phyloP scores from a whole-genome alignment of 1,140 invertebrate genomes.

The Macrobrachium nipponense region DNA sequence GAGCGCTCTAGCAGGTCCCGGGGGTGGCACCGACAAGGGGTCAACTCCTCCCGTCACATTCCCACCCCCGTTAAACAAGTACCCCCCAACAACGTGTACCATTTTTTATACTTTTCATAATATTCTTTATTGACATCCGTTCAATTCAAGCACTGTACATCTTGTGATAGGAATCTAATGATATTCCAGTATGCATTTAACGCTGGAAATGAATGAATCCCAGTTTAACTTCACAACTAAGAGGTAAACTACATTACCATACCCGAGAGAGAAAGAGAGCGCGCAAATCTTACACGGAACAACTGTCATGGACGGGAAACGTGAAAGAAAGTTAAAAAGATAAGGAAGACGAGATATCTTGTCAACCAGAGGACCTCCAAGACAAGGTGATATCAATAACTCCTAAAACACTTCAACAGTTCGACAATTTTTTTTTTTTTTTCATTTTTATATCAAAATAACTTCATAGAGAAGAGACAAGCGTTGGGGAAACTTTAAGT shows the following conservation, averaged over 20 bases:
- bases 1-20: slow-evolving; percentile 35
- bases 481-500: too few relatives aligned
- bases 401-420: slow-evolving; percentile 19
- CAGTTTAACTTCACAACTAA: too few relatives aligned
- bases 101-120: not conserved
- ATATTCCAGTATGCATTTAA: too few relatives aligned
- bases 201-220: too few relatives aligned
- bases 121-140: not conserved
- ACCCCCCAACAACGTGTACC: slow-evolving; percentile 32
- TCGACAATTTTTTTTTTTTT: slow-evolving; percentile 3
- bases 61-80: slow-evolving; percentile 37
- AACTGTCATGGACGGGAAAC: not conserved
- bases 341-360: slow-evolving; percentile 25
- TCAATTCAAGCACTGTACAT: too few relatives aligned
- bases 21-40: slow-evolving; percentile 43
- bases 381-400: slow-evolving; percentile 30
- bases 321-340: slow-evolving; percentile 17
- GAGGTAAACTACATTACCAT: too few relatives aligned
- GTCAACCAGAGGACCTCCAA: slow-evolving; percentile 24
- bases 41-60: slow-evolving; percentile 45
- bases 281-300: too few relatives aligned
- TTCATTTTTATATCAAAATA: not conserved
- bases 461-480: not conserved
- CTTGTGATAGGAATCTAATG: too few relatives aligned
- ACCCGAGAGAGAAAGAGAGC: too few relatives aligned